A percentile compares a stretch with the other conserved stretches of the same genome.
phyloP scores from a whole-genome alignment of 2,888 invertebrate genomes.

The Synergus umbraculus region DNA sequence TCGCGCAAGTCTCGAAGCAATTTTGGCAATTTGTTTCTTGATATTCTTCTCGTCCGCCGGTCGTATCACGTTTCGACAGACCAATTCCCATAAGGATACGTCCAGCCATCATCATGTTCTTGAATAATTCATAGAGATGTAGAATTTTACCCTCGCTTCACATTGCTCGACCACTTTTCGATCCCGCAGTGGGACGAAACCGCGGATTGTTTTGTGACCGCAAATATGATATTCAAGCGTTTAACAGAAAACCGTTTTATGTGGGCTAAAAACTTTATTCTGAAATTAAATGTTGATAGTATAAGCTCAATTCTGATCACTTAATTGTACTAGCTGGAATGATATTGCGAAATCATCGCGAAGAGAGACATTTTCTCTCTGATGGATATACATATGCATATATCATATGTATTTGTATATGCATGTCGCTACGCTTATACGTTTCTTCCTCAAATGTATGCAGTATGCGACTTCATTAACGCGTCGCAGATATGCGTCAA shows the following conservation, averaged over 20 bases:
- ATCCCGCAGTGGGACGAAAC: constrained; percentile 4
- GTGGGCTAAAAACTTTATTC: neutral
- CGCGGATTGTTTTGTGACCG: constrained; percentile 10
- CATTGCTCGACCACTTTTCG: constrained; percentile 27
- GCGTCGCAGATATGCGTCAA: constrained; percentile 48
- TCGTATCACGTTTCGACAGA: constrained; percentile 35
- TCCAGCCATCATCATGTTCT: constrained; percentile 26
- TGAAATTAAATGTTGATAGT: no score
- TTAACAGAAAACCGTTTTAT: neutral
- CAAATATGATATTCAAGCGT: neutral
- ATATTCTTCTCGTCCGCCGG: constrained; percentile 34
- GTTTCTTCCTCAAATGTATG: neutral
- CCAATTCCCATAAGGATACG: constrained; percentile 29
- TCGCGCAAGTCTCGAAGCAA: constrained; percentile 19
- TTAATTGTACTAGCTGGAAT: constrained; percentile 6
- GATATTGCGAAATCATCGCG: neutral
- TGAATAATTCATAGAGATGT: constrained; percentile 40
- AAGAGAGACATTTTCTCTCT: neutral
- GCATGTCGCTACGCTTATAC: constrained; percentile 24
- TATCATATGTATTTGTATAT: neutral
- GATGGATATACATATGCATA: neutral
- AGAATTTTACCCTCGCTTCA: constrained; percentile 22
- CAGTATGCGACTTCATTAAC: constrained; percentile 51
- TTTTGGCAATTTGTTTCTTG: constrained; percentile 35
- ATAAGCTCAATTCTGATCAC: neutral